A percentile compares a stretch with the other conserved stretches of the same genome.
phyloP scores from a whole-genome alignment of 2,113 vertebrate genomes.

The Oryctolagus cuniculus region mOryCun1.1 NC_091434.1:85600501-85601000 shows the following conservation, averaged over 20 bases:
- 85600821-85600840: neutral
- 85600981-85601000: too few species aligned
- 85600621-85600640: neutral
- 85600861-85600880: neutral
- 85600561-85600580: neutral
- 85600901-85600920: too few species aligned
- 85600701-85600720: neutral
- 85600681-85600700: neutral
- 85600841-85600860: conserved; percentile 12
- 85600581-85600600: neutral
- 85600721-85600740: neutral
- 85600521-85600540: neutral
- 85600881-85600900: too few species aligned
- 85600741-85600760: neutral
- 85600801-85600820: neutral
- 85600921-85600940: too few species aligned
- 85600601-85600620: neutral
- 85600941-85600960: too few species aligned
- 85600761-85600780: neutral
- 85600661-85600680: neutral
- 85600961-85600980: too few species aligned
- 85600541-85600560: neutral
- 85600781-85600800: neutral
- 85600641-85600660: neutral
- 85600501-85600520: neutral